A percentile compares a stretch with the other conserved stretches of the same genome.
Conservation (phyloP, 2,888 invertebrate genomes). For the Exocentrus adspersus region DNA sequence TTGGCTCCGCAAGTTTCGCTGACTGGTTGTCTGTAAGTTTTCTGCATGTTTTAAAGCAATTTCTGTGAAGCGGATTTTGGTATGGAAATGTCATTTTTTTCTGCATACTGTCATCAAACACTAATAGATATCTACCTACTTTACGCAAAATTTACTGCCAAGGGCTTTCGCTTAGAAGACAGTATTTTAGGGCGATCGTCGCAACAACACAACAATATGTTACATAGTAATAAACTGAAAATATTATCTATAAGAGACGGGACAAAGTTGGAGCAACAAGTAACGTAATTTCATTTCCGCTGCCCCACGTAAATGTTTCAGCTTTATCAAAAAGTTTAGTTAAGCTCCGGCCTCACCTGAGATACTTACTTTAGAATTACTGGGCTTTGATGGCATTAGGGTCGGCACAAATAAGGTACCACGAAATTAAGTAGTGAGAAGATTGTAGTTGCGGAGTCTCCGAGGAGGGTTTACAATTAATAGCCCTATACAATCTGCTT, state of each 20-base stretch:
- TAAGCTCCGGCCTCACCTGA: constrained; percentile 15
- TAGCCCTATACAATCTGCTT: background rate
- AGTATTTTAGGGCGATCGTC: no score
- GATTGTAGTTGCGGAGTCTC: constrained; percentile 1
- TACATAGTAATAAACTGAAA: constrained; percentile 18
- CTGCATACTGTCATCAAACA: no score
- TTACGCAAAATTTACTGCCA: no score
- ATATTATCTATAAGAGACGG: constrained; percentile 15
- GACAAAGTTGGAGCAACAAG: constrained; percentile 23
- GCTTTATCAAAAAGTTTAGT: constrained; percentile 21
- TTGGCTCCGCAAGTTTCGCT: no score
- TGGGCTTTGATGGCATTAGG: background rate
- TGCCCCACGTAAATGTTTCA: constrained; percentile 19
- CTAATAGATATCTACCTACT: no score
- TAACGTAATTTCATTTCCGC: constrained; percentile 20
- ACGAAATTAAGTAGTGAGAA: constrained; percentile 3
- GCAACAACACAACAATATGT: constrained; percentile 10
- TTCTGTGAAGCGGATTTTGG: no score
- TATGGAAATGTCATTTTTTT: no score
- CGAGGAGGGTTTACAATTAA: background rate
- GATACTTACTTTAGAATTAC: constrained; percentile 2
- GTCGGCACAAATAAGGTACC: background rate
- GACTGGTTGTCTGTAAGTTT: no score
- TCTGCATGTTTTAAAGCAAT: no score
- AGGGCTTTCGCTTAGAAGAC: no score